A percentile compares a stretch with the other conserved stretches of the same genome.
Evolutionary conservation across 30 jellyfish, hydroid and myxozoan species (phyloP).

Genomic region (Pelagia noctiluca): DNA sequence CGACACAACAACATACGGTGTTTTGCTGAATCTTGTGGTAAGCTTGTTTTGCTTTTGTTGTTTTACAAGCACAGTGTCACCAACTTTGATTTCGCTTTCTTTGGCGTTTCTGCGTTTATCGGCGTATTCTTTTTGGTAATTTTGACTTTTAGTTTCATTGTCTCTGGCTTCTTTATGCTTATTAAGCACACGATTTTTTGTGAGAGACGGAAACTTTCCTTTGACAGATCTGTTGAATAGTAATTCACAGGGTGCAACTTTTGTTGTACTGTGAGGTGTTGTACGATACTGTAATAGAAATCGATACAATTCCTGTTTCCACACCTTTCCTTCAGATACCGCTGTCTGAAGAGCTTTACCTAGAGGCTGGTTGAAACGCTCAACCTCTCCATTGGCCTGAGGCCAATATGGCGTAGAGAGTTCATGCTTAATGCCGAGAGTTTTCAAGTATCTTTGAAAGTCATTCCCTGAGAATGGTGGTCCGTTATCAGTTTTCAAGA

Average conservation of each 20-base stretch:
- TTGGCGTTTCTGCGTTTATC: slow-evolving; percentile 32
- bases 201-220: slow-evolving; percentile 20
- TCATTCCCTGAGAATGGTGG: slow-evolving; percentile 43
- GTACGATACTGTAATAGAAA: slow-evolving; percentile 40
- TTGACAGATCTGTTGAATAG: slow-evolving; percentile 9
- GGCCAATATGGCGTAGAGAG: slow-evolving; percentile 48
- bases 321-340: slow-evolving; percentile 39
- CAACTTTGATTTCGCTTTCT: slow-evolving; percentile 10
- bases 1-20: slow-evolving; percentile 23
- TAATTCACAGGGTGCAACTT: too few relatives aligned
- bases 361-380: too few relatives aligned
- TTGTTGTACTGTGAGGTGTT: slow-evolving; percentile 40
- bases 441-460: slow-evolving; percentile 16
- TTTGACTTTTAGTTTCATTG: slow-evolving; percentile 17
- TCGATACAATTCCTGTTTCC: slow-evolving; percentile 46
- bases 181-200: slow-evolving; percentile 6
- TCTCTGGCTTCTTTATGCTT: slow-evolving; percentile 26
- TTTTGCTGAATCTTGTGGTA: slow-evolving; percentile 4
- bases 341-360: too few relatives aligned
- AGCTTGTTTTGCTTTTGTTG: background rate
- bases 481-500: slow-evolving; percentile 10
- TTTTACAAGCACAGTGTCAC: slow-evolving; percentile 27
- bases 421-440: slow-evolving; percentile 34
- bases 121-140: slow-evolving; percentile 14
- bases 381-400: slow-evolving; percentile 63